Conservation (phyloP, 2,797 vertebrate species). For the Chelon labrosus region DNA sequence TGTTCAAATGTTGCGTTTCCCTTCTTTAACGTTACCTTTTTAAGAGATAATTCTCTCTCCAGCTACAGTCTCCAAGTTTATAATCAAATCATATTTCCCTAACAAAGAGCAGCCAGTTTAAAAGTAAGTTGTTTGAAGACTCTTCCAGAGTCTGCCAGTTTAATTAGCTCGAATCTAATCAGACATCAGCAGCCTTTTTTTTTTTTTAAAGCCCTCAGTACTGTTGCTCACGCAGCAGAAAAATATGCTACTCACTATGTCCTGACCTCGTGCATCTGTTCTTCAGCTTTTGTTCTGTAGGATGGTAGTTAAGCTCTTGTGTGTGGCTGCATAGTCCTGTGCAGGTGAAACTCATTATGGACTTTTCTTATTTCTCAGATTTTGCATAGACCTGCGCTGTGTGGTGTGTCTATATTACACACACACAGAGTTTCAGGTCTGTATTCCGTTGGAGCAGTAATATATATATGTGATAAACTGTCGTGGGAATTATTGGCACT, state of each 20-base stretch:
- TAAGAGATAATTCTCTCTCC: conserved; percentile 21
- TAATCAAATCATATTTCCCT: conserved; percentile 50
- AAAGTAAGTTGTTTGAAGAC: conserved; percentile 64
- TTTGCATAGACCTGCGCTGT: conserved; percentile 22
- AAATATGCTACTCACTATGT: conserved; percentile 69
- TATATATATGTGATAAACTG: conserved; percentile 5
- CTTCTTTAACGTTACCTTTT: background rate
- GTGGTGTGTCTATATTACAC: conserved; percentile 17
- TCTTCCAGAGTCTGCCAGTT: conserved; percentile 56
- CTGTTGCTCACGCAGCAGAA: conserved; percentile 77
- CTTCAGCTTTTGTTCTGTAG: conserved; percentile 66
- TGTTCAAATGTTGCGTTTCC: conserved; percentile 7
- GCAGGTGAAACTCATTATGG: conserved; percentile 70
- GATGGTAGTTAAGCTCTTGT: conserved; percentile 59
- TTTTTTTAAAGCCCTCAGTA: conserved; percentile 35
- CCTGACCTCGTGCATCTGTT: conserved; percentile 70
- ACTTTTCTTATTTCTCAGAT: conserved; percentile 54
- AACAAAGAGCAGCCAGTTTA: conserved; percentile 44
- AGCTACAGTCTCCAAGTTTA: conserved; percentile 25
- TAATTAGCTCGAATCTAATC: conserved; percentile 76
- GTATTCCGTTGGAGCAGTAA: background rate
- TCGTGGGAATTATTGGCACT: background rate
- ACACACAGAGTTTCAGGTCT: conserved; percentile 12
- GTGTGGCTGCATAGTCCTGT: conserved; percentile 41
- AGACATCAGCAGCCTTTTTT: conserved; percentile 64